Percentiles rank a stretch among this genome's conserved stretches.
Evolutionary conservation across 2,113 vertebrate genomes (phyloP).

Genomic region (Delphinus delphis): DNA sequence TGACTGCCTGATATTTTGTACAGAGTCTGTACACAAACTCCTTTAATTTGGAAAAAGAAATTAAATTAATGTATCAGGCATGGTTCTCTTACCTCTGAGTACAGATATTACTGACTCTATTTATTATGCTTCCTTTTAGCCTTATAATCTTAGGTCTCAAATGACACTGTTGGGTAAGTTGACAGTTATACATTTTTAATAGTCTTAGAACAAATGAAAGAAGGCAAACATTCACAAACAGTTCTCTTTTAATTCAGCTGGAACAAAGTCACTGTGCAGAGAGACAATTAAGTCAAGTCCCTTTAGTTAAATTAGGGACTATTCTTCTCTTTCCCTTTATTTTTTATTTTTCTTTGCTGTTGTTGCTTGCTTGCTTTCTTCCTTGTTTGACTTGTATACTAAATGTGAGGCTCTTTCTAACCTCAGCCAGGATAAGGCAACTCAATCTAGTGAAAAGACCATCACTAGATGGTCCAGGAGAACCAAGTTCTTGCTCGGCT

Average conservation of each 20-base stretch:
- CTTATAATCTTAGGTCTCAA: neutral
- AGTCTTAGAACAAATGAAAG: neutral
- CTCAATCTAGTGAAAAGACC: neutral
- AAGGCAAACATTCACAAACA: neutral
- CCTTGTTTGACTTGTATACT: neutral
- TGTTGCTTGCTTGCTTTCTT: neutral
- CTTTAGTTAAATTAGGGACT: neutral
- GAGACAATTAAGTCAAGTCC: neutral
- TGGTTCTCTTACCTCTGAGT: neutral
- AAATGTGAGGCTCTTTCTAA: neutral
- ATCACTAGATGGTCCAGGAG: neutral
- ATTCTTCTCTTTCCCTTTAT: neutral
- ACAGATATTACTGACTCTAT: neutral
- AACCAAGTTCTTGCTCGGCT: neutral
- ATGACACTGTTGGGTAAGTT: neutral
- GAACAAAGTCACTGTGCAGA: neutral
- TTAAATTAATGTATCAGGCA: neutral
- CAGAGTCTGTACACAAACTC: neutral
- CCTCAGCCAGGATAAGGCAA: neutral
- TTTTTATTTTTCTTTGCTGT: neutral
- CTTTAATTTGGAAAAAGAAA: conserved; percentile 42
- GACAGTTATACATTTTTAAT: conserved; percentile 19
- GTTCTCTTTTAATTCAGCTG: neutral
- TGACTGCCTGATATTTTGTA: neutral
- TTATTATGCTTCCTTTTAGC: neutral